These are phyloP conservation scores for Apoderus coryli DNA, from an alignment of 2,888 invertebrate genomes.

Conservation along the genomic window DNA sequence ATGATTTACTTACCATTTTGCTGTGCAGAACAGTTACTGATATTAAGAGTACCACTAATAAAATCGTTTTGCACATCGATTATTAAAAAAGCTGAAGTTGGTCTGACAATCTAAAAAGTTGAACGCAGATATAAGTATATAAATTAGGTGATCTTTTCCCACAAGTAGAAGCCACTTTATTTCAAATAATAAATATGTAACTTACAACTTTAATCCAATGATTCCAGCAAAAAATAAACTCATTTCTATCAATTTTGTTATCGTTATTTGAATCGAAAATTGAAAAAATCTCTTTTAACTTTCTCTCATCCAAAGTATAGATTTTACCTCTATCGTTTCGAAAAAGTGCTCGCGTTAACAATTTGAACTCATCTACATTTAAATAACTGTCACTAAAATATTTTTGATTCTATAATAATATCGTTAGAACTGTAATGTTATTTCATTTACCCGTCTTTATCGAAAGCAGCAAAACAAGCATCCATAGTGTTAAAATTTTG, in stretches of 20 bases:
- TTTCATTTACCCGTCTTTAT: slow-evolving; percentile 61
- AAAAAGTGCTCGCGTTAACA: slow-evolving; percentile 74
- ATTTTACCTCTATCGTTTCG: slow-evolving; percentile 75
- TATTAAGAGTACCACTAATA: slow-evolving; percentile 84
- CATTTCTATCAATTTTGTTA: slow-evolving; percentile 63
- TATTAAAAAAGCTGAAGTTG: slow-evolving; percentile 76
- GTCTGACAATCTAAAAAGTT: slow-evolving; percentile 58
- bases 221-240: slow-evolving; percentile 80
- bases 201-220: slow-evolving; percentile 80
- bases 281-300: slow-evolving; percentile 59
- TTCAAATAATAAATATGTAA: slow-evolving; percentile 12
- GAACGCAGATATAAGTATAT: no score
- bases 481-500: slow-evolving; percentile 57
- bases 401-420: neutral
- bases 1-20: slow-evolving; percentile 65
- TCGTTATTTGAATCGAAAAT: slow-evolving; percentile 70
- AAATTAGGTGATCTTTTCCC: no score
- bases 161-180: no score
- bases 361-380: slow-evolving; percentile 60
- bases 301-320: slow-evolving; percentile 57
- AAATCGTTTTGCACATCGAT: slow-evolving; percentile 99
- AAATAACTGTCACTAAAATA: slow-evolving; percentile 58
- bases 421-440: slow-evolving; percentile 5
- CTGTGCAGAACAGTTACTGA: slow-evolving; percentile 84
- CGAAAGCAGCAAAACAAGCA: slow-evolving; percentile 80